Base-by-base conservation (phyloP, 2,113 vertebrate species). In the Amblyopsis rosae region DNA sequence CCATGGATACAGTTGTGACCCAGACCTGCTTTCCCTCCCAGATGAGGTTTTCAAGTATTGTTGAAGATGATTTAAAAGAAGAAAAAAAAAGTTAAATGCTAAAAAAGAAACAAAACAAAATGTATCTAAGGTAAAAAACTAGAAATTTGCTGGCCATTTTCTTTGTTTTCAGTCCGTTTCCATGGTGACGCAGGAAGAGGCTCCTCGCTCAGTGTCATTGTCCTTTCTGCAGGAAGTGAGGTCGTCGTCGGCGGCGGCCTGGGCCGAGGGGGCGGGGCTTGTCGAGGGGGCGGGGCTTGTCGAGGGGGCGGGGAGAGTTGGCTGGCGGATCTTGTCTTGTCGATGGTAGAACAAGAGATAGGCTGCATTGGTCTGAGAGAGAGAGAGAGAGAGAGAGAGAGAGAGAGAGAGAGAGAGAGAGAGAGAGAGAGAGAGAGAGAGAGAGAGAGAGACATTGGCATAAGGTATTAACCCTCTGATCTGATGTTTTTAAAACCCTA, bases 321-420 rank as follows among this genome's bases (percentile, higher is more conserved):
- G 89, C 65, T 89, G 89, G 9, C 91, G 84, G 57, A 92, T 88
- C 80, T 94, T 92, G 62, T 95, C 95, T 78, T 95, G 94, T 46
- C 94, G 92, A 58, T 95, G 95, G 83, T 96, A 96, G 87, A 96
- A 96, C 61, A 95, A 79, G 62, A 95, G 92, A 16, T 95, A 95
- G 82, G 94, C 95, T 47, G 95, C 94, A 72, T 93, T 95, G 74
- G 94, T 95, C 95, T 96, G 81, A 1, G 16, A 46, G 53, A 72
- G 3, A 46, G 6, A 26, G 2, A 56, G 54, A 73, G 60, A 73
- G 46, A 58, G 32, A 72, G 50, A 77, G 64, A 53, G 61, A 17
- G 19, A 19, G 3, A 2, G 1, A 41, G 1, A 41, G 35, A 41
- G 1, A 6, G 35, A 61, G 7, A 2, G 15, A 19, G 3, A 9